Evolutionary conservation across 2,113 vertebrate genomes (phyloP).

Genomic region (Lophotis ruficrista): DNA sequence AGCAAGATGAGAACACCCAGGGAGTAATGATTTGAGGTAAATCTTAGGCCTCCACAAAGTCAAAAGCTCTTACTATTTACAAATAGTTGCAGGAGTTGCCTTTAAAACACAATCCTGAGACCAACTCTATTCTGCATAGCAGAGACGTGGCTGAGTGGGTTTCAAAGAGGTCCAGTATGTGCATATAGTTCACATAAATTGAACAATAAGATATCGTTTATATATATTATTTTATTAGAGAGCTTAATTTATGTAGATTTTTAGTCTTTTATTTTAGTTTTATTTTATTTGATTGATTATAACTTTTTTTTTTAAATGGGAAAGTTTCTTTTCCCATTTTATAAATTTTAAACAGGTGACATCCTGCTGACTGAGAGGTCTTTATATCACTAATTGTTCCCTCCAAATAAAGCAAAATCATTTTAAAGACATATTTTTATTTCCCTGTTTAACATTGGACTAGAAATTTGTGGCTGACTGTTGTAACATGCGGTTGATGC

Average conservation of each 20-base stretch:
- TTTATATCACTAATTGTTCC: background rate
- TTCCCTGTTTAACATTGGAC: background rate
- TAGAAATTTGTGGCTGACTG: background rate
- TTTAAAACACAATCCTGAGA: background rate
- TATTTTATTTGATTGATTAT: background rate
- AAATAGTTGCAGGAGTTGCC: background rate
- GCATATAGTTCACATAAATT: background rate
- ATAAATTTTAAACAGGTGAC: background rate
- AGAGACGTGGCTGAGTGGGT: background rate
- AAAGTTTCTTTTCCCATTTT: background rate
- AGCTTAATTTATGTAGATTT: background rate
- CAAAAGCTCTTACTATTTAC: background rate
- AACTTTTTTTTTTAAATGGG: background rate
- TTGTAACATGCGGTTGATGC: background rate
- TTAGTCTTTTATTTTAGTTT: background rate
- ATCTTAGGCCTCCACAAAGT: background rate
- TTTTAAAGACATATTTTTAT: background rate
- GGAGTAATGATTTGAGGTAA: background rate
- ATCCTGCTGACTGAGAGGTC: background rate
- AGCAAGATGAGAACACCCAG: background rate
- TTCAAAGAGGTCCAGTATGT: fast-evolving
- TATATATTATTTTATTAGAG: background rate
- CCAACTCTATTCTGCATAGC: background rate
- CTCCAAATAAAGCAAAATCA: background rate
- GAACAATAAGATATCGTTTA: background rate